Evolutionary conservation across 1,140 invertebrate genomes (phyloP).

Genomic region (Mylabris phalerata): DNA sequence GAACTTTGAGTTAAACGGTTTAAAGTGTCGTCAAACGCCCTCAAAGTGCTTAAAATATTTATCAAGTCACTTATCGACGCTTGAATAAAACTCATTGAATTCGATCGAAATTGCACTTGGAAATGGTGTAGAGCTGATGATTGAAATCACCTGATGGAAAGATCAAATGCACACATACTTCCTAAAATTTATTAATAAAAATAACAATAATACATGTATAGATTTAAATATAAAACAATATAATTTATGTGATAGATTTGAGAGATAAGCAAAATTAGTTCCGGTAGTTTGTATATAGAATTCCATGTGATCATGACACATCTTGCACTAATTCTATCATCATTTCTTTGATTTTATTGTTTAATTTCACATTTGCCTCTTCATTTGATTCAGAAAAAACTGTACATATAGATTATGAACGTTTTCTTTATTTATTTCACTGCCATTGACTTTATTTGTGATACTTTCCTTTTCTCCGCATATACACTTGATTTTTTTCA

Average conservation of each 20-base stretch:
- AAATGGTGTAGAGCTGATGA: too few relatives aligned
- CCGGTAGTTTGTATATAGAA: slow-evolving; percentile 5
- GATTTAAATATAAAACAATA: slow-evolving; percentile 2
- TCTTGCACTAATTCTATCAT: neutral
- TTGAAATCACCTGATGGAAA: too few relatives aligned
- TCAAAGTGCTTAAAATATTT: too few relatives aligned
- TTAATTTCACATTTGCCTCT: neutral
- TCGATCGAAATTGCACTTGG: too few relatives aligned
- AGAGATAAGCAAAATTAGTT: slow-evolving; percentile 5
- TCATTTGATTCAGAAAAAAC: slow-evolving; percentile 1
- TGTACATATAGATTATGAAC: neutral
- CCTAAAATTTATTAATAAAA: too few relatives aligned
- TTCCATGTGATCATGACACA: slow-evolving; percentile 8
- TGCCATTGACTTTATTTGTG: neutral
- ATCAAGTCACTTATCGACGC: too few relatives aligned
- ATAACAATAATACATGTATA: neutral
- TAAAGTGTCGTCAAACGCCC: too few relatives aligned
- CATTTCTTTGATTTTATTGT: neutral
- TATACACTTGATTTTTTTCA: neutral
- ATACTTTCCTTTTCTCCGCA: neutral
- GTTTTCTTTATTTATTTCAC: slow-evolving; percentile 1
- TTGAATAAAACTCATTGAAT: too few relatives aligned
- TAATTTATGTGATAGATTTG: slow-evolving; percentile 13
- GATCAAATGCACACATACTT: too few relatives aligned
- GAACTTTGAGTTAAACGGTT: too few relatives aligned